Percentiles rank a stretch among this genome's conserved stretches.
phyloP scores from a whole-genome alignment of 92 coral and sea anemone species.

The Palythoa grandis region DNA sequence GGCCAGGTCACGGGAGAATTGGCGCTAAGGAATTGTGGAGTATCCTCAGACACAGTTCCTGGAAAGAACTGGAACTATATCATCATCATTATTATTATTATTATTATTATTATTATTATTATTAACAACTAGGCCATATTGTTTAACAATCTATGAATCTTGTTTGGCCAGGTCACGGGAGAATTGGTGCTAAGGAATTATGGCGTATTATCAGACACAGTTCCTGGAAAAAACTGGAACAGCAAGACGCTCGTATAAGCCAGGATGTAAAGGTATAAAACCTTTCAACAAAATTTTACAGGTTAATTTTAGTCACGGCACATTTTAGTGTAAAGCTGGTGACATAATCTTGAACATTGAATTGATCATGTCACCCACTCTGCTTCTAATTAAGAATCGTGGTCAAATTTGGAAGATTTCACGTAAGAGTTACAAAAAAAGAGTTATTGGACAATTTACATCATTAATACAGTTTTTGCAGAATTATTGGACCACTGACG shows the following conservation, averaged over 20 bases:
- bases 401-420: too few species aligned
- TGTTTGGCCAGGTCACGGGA: constrained; percentile 48
- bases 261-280: constrained; percentile 82
- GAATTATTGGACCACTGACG: too few species aligned
- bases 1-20: constrained; percentile 56
- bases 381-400: not conserved
- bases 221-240: constrained; percentile 76
- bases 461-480: too few species aligned
- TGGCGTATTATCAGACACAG: constrained; percentile 82
- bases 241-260: constrained; percentile 81
- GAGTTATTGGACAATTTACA: too few species aligned
- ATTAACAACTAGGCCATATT: not conserved
- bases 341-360: too few species aligned
- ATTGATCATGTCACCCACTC: not conserved
- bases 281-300: not conserved
- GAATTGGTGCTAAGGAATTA: constrained; percentile 86
- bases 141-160: not conserved
- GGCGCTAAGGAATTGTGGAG: constrained; percentile 96
- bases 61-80: constrained; percentile 72
- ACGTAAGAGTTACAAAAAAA: too few species aligned
- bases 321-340: not conserved
- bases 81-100: too few species aligned
- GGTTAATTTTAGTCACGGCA: not conserved
- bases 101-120: too few species aligned
- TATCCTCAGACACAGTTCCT: constrained; percentile 75